Conservation (phyloP, 64 coral and sea anemone genomes). For the Pocillopora verrucosa region DNA sequence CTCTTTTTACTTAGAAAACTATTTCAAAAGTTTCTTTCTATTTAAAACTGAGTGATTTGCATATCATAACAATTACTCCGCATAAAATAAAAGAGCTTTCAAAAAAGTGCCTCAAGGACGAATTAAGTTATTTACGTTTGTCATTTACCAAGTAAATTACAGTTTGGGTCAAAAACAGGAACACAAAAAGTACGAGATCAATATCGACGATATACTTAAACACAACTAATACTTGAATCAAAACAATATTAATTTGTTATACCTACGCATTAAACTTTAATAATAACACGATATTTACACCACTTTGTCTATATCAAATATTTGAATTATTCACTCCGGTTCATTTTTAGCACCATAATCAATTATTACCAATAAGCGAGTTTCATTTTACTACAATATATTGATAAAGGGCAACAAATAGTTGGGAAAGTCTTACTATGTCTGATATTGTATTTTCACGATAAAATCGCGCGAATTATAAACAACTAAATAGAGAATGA, state of each 20-base stretch:
- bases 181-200: no score
- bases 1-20: no score
- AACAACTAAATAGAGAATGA: not conserved
- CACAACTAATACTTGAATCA: not conserved
- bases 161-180: no score
- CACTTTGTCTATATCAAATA: slow-evolving; percentile 3
- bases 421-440: not conserved
- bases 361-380: not conserved
- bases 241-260: not conserved
- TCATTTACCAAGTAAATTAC: no score
- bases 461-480: not conserved
- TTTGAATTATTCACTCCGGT: not conserved
- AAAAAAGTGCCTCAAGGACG: no score
- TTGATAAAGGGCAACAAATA: slow-evolving; percentile 5
- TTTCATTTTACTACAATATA: not conserved
- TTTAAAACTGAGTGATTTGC: no score
- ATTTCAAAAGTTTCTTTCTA: no score
- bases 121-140: no score
- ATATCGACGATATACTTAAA: not conserved
- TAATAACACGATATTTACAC: not conserved
- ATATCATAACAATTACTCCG: no score
- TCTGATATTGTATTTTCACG: not conserved
- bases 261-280: not conserved
- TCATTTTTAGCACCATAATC: not conserved
- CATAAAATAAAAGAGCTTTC: no score